Conservation (phyloP, 2,888 invertebrate species). For the Aromia moschata region DNA sequence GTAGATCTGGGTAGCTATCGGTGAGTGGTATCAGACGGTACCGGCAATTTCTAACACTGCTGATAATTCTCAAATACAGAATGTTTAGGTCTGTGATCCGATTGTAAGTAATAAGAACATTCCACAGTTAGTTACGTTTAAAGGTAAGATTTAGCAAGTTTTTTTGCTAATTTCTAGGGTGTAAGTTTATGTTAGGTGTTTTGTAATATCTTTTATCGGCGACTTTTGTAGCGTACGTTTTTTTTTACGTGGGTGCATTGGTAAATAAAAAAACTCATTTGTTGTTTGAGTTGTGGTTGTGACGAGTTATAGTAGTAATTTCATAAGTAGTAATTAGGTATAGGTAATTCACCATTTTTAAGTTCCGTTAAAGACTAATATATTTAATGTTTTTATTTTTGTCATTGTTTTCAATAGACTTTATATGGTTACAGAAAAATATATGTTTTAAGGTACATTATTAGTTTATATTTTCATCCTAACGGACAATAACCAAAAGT, state of each 20-base stretch:
- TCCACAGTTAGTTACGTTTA: neutral
- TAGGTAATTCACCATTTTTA: too few relatives aligned
- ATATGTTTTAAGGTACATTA: neutral
- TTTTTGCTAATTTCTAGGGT: conserved; percentile 2
- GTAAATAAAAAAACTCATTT: too few relatives aligned
- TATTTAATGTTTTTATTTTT: neutral
- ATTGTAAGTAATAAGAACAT: conserved; percentile 7
- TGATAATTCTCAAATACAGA: conserved; percentile 1
- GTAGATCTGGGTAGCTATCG: neutral
- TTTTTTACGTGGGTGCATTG: too few relatives aligned
- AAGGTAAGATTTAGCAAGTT: conserved; percentile 1
- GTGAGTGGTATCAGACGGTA: too few relatives aligned
- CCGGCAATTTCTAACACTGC: too few relatives aligned
- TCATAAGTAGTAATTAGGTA: neutral
- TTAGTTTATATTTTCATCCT: too few relatives aligned
- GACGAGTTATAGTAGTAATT: neutral
- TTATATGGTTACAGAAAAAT: neutral
- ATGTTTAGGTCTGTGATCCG: conserved; percentile 22
- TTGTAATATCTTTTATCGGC: conserved; percentile 19
- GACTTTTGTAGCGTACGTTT: too few relatives aligned
- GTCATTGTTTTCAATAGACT: neutral
- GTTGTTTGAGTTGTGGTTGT: neutral
- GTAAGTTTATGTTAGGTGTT: conserved; percentile 1
- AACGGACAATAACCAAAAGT: too few relatives aligned
- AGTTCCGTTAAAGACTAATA: neutral